Evolutionary conservation across 1,140 invertebrate genomes (phyloP).

Genomic region (Drosophila lini): DNA sequence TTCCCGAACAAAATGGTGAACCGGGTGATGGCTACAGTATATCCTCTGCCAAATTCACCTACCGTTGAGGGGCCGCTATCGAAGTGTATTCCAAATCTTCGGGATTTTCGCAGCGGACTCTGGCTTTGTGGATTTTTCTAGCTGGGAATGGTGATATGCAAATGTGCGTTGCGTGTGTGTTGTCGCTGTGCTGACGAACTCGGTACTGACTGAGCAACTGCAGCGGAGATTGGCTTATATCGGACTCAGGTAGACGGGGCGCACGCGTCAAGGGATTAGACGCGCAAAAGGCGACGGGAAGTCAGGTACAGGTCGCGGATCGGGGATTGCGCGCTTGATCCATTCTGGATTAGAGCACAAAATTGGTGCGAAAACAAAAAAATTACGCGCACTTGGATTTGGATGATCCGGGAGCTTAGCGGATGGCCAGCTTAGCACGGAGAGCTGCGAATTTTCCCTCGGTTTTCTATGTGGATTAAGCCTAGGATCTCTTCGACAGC

Average conservation of each 20-base stretch:
- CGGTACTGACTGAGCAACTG: conserved; percentile 60
- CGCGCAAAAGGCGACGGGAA: conserved; percentile 52
- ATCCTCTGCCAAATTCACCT: conserved; percentile 25
- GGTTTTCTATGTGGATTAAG: conserved; percentile 53
- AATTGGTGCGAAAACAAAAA: conserved; percentile 39
- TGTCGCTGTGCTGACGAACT: conserved; percentile 50
- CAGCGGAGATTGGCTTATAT: conserved; percentile 58
- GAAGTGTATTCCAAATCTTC: conserved; percentile 53
- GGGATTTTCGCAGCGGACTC: conserved; percentile 8
- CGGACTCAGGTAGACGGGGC: conserved; percentile 54
- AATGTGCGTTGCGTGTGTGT: conserved; percentile 29
- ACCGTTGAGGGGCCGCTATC: conserved; percentile 49
- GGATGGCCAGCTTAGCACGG: conserved; percentile 64
- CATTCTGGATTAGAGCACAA: conserved; percentile 72
- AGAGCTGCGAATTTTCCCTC: conserved; percentile 56
- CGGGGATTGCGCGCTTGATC: conserved; percentile 59
- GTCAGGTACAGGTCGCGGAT: conserved; percentile 65
- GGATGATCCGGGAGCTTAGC: conserved; percentile 73
- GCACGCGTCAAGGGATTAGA: conserved; percentile 76
- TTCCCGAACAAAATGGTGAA: conserved; percentile 61
- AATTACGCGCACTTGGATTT: conserved; percentile 65
- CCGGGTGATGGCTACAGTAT: conserved; percentile 24
- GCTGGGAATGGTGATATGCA: neutral
- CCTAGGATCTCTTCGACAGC: conserved; percentile 3
- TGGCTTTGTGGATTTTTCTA: neutral